Conservation (phyloP, 2,888 invertebrate genomes). For the Gymnocheta viridis region DNA sequence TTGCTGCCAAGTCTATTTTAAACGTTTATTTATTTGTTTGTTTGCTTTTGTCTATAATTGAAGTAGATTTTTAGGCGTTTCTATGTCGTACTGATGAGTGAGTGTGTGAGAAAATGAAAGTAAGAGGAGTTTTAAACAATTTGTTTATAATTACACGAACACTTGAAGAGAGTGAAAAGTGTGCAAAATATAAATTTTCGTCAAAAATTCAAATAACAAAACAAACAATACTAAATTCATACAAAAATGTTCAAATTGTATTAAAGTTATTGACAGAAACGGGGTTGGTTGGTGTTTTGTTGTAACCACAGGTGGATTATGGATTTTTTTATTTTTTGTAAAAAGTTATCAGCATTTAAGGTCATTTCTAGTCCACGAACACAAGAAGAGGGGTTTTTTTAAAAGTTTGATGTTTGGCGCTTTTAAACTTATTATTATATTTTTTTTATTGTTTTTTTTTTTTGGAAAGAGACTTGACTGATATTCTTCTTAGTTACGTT, state of each 20-base stretch:
- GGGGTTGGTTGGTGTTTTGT: too few relatives aligned
- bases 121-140: neutral
- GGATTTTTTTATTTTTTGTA: too few relatives aligned
- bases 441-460: too few relatives aligned
- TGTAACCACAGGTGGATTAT: too few relatives aligned
- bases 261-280: too few relatives aligned
- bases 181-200: neutral
- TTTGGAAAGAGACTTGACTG: too few relatives aligned
- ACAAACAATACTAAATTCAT: neutral
- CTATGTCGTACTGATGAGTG: neutral
- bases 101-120: constrained; percentile 10
- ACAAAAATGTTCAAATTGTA: neutral
- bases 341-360: too few relatives aligned
- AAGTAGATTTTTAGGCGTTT: constrained; percentile 54
- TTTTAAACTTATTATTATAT: too few relatives aligned
- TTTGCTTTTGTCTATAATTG: constrained; percentile 53
- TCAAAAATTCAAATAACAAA: neutral
- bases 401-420: too few relatives aligned
- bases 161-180: constrained; percentile 5
- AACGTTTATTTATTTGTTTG: constrained; percentile 56
- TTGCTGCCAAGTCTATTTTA: constrained; percentile 54
- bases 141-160: constrained; percentile 11
- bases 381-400: too few relatives aligned
- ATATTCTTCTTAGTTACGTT: too few relatives aligned
- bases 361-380: too few relatives aligned